Conservation (phyloP, 2,888 invertebrate species). For the Gryllus longicercus region DNA sequence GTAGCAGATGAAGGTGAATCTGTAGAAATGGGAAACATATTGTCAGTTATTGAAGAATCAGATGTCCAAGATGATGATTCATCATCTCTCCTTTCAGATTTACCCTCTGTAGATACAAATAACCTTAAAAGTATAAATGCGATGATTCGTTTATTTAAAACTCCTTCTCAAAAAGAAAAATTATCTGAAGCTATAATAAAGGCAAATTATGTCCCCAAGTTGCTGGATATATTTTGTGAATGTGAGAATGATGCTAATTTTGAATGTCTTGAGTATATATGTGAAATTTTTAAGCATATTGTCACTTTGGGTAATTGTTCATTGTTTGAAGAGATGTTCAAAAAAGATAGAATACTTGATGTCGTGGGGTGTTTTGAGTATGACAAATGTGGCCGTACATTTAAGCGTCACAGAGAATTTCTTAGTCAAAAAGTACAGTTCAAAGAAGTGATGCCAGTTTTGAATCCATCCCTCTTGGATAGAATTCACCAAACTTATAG, state of each 20-base stretch:
- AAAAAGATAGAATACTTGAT: constrained; percentile 3
- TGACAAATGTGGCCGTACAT: background rate
- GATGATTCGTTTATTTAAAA: background rate
- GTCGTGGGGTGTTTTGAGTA: background rate
- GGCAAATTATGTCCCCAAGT: background rate
- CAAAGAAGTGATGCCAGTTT: background rate
- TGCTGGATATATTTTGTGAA: background rate
- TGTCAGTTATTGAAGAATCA: background rate
- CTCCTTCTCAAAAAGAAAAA: background rate
- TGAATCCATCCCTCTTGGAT: background rate
- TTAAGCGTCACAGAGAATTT: background rate
- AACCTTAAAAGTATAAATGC: background rate
- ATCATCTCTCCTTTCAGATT: background rate
- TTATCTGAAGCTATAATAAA: background rate
- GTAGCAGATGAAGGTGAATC: background rate
- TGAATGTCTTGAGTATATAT: background rate
- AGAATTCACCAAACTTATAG: background rate
- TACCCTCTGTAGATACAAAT: background rate
- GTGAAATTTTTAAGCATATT: background rate
- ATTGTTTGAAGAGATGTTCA: background rate
- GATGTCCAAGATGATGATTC: background rate
- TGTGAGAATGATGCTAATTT: background rate
- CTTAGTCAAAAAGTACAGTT: background rate
- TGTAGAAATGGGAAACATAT: background rate
- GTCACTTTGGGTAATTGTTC: background rate